Evolutionary conservation across 1,140 invertebrate genomes (phyloP), one percentile per base, ranked within the genome.

Genomic region (Bursaphelenchus mucronatus): DNA sequence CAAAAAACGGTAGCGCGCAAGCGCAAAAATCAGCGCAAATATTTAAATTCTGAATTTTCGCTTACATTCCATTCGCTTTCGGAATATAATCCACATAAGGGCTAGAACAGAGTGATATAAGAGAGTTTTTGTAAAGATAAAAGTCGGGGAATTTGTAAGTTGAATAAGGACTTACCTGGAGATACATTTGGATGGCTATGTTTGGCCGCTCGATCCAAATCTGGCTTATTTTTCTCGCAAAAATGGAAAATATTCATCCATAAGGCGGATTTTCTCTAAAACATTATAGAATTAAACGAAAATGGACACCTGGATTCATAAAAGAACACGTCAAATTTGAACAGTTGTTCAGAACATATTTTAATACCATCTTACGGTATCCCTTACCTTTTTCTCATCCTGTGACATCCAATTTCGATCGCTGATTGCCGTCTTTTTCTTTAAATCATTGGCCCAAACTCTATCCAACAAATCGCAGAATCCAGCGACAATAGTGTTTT

Each of bases 391-490:
- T 17, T 55, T 17, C 54, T 17, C n/a, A n/a, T 55, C 39, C 30
- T n/a, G 54, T 6, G 30, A 15, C n/a, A 19, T 55, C 30, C n/a
- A 30, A 17, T 15, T 11, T 21, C 41, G 40, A 52, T n/a, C 11
- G 13, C 15, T 46, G 43, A 50, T 61, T 69, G 87, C 87, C 83
- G 94, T 90, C 82, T 96, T 97, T 47, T 88, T 89, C 79, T 94
- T 91, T 15, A 97, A 82, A 0, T 94, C 95, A 82, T 99, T 94
- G 1, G 90, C 91, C 95, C 95, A 99, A 49, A 98, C 90, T 69
- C 95, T 86, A 83, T 99, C 96, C 11, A 98, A 81, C 44, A 99
- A 86, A 84, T 98, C 96, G 85, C 96, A 99, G 0, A 99, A 85
- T 75, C 91, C 91, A 11, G 92, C 93, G 8, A 99, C 95, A 59